phyloP scores from a whole-genome alignment of 2,888 invertebrate species.

The Acleris cristana region DNA sequence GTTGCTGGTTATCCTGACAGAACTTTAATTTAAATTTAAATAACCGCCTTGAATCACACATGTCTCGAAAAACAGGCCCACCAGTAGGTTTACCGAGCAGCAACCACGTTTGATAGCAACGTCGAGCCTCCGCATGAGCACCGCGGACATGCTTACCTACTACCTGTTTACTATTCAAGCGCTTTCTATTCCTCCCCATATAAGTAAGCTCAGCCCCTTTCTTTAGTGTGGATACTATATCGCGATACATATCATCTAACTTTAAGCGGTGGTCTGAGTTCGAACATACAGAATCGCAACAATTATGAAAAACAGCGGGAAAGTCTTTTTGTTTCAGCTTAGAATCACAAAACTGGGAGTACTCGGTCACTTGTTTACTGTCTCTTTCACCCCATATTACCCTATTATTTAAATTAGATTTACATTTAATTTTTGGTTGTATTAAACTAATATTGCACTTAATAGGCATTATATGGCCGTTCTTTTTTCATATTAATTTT shows the following conservation, averaged over 20 bases:
- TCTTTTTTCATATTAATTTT: too few species aligned
- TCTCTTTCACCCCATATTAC: too few species aligned
- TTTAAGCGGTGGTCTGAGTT: neutral
- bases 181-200: neutral
- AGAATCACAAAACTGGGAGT: constrained; percentile 1
- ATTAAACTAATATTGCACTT: too few species aligned
- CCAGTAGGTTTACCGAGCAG: neutral
- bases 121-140: constrained; percentile 1
- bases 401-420: too few species aligned
- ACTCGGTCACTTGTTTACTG: too few species aligned
- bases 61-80: neutral
- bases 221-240: neutral
- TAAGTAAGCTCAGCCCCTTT: neutral
- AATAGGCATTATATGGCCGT: too few species aligned
- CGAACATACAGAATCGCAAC: neutral
- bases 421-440: too few species aligned
- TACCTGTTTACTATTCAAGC: neutral
- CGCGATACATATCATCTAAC: neutral
- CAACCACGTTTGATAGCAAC: neutral
- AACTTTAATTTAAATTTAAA: constrained; percentile 2
- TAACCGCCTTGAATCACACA: constrained; percentile 1
- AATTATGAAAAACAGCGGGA: neutral
- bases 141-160: neutral
- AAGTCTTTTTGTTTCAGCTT: neutral
- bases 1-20: neutral